Base-by-base conservation (phyloP, 1,140 invertebrate species). In the Eriocheir sinensis region DNA sequence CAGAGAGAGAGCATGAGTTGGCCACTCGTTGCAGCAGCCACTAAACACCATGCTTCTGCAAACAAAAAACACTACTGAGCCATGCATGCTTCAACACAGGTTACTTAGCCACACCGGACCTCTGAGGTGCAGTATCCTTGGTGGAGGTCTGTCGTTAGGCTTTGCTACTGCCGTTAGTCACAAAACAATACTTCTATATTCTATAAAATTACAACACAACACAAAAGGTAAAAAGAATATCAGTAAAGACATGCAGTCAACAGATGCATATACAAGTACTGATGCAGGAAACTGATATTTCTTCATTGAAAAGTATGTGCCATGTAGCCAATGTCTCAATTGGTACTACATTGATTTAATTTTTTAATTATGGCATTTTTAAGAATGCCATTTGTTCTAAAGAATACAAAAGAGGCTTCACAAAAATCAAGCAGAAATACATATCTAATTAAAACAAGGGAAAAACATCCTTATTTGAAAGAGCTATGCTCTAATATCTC, bases 41-140 rank as follows among this genome's bases (percentile, higher is more conserved):
- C 95, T 95, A 94, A 93, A 94, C 95, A 91, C 92, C 95, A 94
- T 91, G 92, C 95, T 93, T 95, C 95, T 95, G 95, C 89, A 95
- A 95, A 95, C 92, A 91, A 95, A 95, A 88, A 60, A 91, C 60
- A 94, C 92, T 95, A 93, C 91, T 95, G 91, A 95, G 92, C 95
- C 95, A 93, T 95, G 92, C 95, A 95, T 34, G 38, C 88, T 80
- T 86, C 88, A 89, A 41, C 79, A 88, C 91, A 92, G 41, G 91
- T 81, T 32, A 92, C 32, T 30, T 38, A 83, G 91, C 91, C 91
- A 44, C 44, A 80, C 30, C 83, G 91, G n/a, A 83, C 91, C 91
- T 83, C 80, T 92, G 91, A 72, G 30, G 80, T 80, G 30, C 36
- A 44, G 92, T 80, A 89, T 79, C 86, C 48, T 32, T 72, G 92